A percentile compares a stretch with the other conserved stretches of the same genome.
phyloP scores from a whole-genome alignment of 1,140 invertebrate species.

The Myzus persicae region DNA sequence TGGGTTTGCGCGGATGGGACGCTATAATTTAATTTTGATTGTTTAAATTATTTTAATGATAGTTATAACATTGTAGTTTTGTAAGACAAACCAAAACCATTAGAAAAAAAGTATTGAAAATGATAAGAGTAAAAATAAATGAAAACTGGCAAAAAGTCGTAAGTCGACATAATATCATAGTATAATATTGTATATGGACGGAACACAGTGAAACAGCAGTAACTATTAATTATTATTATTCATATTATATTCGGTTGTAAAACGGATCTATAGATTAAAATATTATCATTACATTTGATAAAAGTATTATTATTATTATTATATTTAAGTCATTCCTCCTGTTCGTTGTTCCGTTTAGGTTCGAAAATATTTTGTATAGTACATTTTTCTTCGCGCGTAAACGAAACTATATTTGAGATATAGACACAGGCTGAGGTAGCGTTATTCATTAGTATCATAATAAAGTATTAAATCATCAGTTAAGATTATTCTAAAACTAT shows the following conservation, averaged over 20 bases:
- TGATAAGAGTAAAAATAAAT: neutral
- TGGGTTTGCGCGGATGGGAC: neutral
- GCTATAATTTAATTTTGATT: conserved; percentile 31
- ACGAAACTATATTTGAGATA: neutral
- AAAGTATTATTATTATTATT: neutral
- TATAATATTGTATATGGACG: conserved; percentile 25
- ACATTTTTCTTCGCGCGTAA: neutral
- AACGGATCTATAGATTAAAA: neutral
- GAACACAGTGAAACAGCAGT: conserved; percentile 20
- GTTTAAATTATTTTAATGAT: neutral
- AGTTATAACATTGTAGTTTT: neutral
- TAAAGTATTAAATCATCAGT: neutral
- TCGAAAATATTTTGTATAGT: neutral
- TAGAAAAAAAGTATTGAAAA: neutral
- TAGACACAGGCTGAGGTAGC: neutral
- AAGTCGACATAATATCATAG: neutral
- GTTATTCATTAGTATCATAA: neutral
- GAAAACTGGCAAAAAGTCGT: conserved; percentile 11
- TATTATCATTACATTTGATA: neutral
- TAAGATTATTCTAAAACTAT: neutral
- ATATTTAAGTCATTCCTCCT: neutral
- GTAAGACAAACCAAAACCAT: neutral
- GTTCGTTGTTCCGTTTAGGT: neutral
- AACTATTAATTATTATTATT: conserved; percentile 19
- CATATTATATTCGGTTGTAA: neutral